A percentile compares a stretch with the other conserved stretches of the same genome.
phyloP scores from a whole-genome alignment of 2,888 invertebrate genomes.

The Homarus gammarus region DNA sequence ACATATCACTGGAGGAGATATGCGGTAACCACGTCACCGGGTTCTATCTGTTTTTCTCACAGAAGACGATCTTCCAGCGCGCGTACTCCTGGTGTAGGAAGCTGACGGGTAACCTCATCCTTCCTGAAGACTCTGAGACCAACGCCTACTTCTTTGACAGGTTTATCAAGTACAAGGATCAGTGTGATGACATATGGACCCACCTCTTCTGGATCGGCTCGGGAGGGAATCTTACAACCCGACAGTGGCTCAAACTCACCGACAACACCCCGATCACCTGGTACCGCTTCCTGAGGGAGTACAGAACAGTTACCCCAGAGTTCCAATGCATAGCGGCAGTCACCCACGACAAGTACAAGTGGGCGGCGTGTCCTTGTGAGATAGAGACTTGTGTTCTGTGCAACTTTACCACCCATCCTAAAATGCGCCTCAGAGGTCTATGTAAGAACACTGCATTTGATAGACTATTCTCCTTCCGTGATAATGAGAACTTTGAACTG shows the following conservation, averaged over 20 bases:
- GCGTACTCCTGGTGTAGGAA: slow-evolving; percentile 19
- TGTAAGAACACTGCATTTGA: slow-evolving; percentile 30
- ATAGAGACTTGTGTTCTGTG: slow-evolving; percentile 54
- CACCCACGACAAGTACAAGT: slow-evolving; percentile 54
- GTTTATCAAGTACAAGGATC: slow-evolving; percentile 4
- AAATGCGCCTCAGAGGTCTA: slow-evolving; percentile 40
- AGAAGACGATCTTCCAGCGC: background rate
- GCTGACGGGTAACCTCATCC: background rate
- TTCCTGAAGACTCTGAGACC: slow-evolving; percentile 17
- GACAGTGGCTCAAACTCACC: background rate
- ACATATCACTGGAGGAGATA: background rate
- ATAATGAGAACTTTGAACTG: slow-evolving; percentile 19
- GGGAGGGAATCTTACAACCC: background rate
- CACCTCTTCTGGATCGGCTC: slow-evolving; percentile 43
- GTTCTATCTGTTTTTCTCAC: slow-evolving; percentile 35
- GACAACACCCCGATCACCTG: slow-evolving; percentile 31
- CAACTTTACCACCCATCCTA: slow-evolving; percentile 50
- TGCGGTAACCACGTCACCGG: background rate
- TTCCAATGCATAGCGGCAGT: slow-evolving; percentile 44
- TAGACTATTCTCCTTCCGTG: slow-evolving; percentile 39
- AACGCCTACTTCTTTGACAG: slow-evolving; percentile 17
- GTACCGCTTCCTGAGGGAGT: slow-evolving; percentile 41
- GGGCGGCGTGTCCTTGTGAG: slow-evolving; percentile 56
- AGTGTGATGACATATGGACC: slow-evolving; percentile 41
- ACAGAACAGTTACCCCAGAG: slow-evolving; percentile 34